Base-by-base conservation (phyloP, 2,113 vertebrate species). In the Salvelinus fontinalis region DNA sequence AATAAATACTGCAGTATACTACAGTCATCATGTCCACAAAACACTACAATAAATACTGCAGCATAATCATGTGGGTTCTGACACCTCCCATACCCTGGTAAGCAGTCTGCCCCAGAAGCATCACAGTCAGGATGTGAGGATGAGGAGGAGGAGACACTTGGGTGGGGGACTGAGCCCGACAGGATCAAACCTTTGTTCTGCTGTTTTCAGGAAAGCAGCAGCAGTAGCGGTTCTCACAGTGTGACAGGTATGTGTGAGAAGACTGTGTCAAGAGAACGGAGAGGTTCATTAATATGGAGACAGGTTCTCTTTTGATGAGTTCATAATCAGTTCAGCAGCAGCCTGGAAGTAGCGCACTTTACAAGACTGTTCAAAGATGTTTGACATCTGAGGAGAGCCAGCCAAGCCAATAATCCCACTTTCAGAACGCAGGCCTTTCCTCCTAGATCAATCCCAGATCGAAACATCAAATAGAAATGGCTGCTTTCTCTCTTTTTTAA, bases 321-420 rank as follows among this genome's bases (percentile, higher is more conserved):
- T 98, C 95, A 96, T 95, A 95, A 97, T 95, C 95, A 96, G 95
- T 95, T 97, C 96, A 93, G 87, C 90, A 90, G 90, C 94, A 93
- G 94, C 93, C 90, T 90, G 94, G 94, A 96, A 96, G 95, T 94
- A 94, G 93, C 94, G 96, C 93, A 97, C 95, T 97, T 98, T 97
- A 95, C 96, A 96, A 97, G 95, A 94, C 95, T 95, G 94, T 97
- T 98, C 96, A 97, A 97, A 98, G 97, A 98, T 98, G 95, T 97
- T 93, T 94, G 95, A 97, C 96, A 98, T 99, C 97, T 98, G 95
- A 97, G 95, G 88, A 96, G 95, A 98, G 95, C 95, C 95, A 93
- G 95, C 92, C 92, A 97, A 99, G 97, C 97, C 97, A 97, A 97
- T 99, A 99, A 99, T 97, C 97, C 96, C 91, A 93, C 96, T 97